These are phyloP conservation scores for Chorisops tibialis DNA, from an alignment of 2,888 invertebrate species.

Conservation along the genomic window DNA sequence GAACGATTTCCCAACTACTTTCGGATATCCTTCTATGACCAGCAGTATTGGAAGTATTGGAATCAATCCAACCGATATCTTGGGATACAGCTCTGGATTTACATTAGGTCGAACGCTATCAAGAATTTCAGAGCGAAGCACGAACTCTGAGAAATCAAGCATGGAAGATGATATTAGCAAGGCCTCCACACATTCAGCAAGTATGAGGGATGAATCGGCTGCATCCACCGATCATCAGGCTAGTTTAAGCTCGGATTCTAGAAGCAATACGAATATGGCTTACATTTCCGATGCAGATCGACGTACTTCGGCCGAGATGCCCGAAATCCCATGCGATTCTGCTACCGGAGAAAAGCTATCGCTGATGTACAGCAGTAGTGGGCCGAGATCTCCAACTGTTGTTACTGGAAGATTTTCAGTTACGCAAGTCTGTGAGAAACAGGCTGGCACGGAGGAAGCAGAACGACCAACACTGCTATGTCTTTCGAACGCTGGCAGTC, in stretches of 20 bases:
- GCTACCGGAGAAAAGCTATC: slow-evolving; percentile 56
- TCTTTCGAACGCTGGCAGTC: slow-evolving; percentile 60
- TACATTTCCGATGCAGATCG: slow-evolving; percentile 77
- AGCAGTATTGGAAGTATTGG: slow-evolving; percentile 55
- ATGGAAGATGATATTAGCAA: slow-evolving; percentile 83
- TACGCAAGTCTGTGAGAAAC: slow-evolving; percentile 50
- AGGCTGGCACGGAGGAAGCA: slow-evolving; percentile 40
- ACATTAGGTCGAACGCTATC: slow-evolving; percentile 74
- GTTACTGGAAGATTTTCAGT: slow-evolving; percentile 49
- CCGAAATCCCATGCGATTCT: slow-evolving; percentile 77
- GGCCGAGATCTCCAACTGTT: slow-evolving; percentile 54
- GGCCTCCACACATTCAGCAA: slow-evolving; percentile 78
- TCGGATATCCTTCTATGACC: slow-evolving; percentile 66
- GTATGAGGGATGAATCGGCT: slow-evolving; percentile 78
- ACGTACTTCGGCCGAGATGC: slow-evolving; percentile 79
- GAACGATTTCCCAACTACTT: slow-evolving; percentile 70
- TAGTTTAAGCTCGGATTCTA: slow-evolving; percentile 80
- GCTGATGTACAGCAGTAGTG: slow-evolving; percentile 51
- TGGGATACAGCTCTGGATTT: slow-evolving; percentile 72
- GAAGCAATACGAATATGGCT: slow-evolving; percentile 68
- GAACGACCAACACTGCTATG: slow-evolving; percentile 48
- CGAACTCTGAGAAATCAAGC: slow-evolving; percentile 83
- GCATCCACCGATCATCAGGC: slow-evolving; percentile 83
- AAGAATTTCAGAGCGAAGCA: slow-evolving; percentile 82
- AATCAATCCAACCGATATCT: slow-evolving; percentile 62